These are phyloP conservation scores for Romanogobio albipinnatus DNA, from an alignment of 2,113 vertebrate species.

Conservation along the genomic window DNA sequence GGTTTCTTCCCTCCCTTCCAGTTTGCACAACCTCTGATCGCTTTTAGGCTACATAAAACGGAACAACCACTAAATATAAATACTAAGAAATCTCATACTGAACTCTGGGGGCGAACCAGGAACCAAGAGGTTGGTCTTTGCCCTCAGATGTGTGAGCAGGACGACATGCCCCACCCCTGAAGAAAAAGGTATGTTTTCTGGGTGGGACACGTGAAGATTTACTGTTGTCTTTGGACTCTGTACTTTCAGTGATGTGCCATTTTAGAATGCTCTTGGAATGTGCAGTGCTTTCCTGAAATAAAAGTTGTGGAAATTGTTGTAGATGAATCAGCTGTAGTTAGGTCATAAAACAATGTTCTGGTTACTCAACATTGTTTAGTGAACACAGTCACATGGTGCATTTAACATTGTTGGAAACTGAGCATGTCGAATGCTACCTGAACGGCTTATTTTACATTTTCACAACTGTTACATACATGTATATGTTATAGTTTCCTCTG, in stretches of 20 bases:
- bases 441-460: not conserved
- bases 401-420: not conserved
- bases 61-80: not conserved
- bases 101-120: not conserved
- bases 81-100: not conserved
- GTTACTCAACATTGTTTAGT: conserved; percentile 9
- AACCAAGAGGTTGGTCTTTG: conserved; percentile 35
- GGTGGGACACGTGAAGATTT: conserved; percentile 32
- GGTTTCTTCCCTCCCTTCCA: conserved; percentile 49
- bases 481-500: not conserved
- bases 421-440: not conserved
- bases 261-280: conserved; percentile 4
- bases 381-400: not conserved
- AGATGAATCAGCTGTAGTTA: not conserved
- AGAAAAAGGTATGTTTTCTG: conserved; percentile 28
- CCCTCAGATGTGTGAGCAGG: not conserved
- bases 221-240: conserved; percentile 39
- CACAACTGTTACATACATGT: not conserved
- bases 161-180: conserved; percentile 24
- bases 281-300: not conserved
- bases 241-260: conserved; percentile 29
- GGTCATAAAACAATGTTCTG: not conserved
- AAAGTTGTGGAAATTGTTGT: conserved; percentile 1
- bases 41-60: conserved; percentile 10
- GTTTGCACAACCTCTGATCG: conserved; percentile 37